Conservation (phyloP, 2,888 invertebrate genomes). For the Platypus cylindrus region DNA sequence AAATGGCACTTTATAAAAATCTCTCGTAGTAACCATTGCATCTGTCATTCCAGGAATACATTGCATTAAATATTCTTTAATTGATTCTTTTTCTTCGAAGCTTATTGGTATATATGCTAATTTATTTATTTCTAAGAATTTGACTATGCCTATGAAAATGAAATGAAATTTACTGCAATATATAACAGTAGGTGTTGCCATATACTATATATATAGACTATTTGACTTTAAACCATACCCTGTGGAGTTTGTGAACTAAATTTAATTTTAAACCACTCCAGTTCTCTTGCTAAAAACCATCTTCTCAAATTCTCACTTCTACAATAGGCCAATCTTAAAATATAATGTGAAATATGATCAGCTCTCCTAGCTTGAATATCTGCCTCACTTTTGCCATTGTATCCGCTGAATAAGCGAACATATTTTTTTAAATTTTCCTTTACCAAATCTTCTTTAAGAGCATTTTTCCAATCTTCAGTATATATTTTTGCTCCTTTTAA, state of each 20-base stretch:
- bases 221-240: constrained; percentile 7
- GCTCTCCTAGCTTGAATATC: constrained; percentile 55
- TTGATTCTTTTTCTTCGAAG: constrained; percentile 50
- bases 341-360: constrained; percentile 89
- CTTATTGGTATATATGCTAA: constrained; percentile 54
- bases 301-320: constrained; percentile 68
- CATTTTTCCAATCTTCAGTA: constrained; percentile 55
- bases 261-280: constrained; percentile 77
- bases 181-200: background rate
- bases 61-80: constrained; percentile 47
- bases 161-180: constrained; percentile 1
- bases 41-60: constrained; percentile 44
- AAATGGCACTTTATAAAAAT: constrained; percentile 49
- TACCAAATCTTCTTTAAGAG: constrained; percentile 49
- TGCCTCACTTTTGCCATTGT: constrained; percentile 38
- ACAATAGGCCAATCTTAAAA: constrained; percentile 83
- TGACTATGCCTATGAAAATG: constrained; percentile 40
- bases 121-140: constrained; percentile 52
- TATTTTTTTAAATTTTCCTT: constrained; percentile 56
- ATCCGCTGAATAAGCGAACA: constrained; percentile 43
- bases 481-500: constrained; percentile 48
- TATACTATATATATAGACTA: background rate
- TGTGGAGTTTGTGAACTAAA: constrained; percentile 47
- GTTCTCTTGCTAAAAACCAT: constrained; percentile 83
- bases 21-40: constrained; percentile 45